Base-by-base conservation (phyloP, 2,797 vertebrate genomes). In the Alcedo atthis region DNA sequence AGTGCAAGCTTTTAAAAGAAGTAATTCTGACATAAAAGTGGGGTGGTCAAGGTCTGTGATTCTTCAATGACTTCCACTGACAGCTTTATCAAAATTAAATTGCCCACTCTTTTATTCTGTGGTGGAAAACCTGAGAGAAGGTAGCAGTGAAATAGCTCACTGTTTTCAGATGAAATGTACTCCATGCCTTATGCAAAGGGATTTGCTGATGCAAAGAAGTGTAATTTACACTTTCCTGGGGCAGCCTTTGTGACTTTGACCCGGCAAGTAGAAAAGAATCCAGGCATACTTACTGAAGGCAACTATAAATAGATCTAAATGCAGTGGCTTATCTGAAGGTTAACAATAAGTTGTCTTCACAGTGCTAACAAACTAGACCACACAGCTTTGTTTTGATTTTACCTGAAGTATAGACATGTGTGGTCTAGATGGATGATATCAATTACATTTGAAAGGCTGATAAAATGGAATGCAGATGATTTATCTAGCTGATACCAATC, bases 381-480 rank as follows among this genome's bases (percentile, higher is more conserved):
- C 96, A 97, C 96, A 95, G 89, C 33, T 82, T 92, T 96, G 89
- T 92, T 90, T 95, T 92, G 83, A 82, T 90, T 85, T 95, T 83
- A 95, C 95, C 89, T 96, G 90, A 94, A 76, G 63, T 87, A 68
- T 66, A 89, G 76, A 79, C 84, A 73, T 97, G 94, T 97, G 96
- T 96, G 96, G 96, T 95, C 95, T 96, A 89, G 90, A 93, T 94
- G 80, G 86, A 85, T 95, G 68, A 66, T 80, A 89, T 94, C 86
- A 93, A 95, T 92, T 94, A 88, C 91, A 81, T 87, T 80, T 91
- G 91, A 96, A 96, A 95, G 94, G 71, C 89, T 87, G 93, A 95
- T 96, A 92, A 94, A 97, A 94, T 74, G 86, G 81, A 94, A 95
- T 94, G 87, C 66, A 90, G 82, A 89, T 92, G 93, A 94, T 96